These are phyloP conservation scores for Drosophila hydei DNA, from an alignment of 1,140 invertebrate genomes.

Conservation along the genomic window DNA sequence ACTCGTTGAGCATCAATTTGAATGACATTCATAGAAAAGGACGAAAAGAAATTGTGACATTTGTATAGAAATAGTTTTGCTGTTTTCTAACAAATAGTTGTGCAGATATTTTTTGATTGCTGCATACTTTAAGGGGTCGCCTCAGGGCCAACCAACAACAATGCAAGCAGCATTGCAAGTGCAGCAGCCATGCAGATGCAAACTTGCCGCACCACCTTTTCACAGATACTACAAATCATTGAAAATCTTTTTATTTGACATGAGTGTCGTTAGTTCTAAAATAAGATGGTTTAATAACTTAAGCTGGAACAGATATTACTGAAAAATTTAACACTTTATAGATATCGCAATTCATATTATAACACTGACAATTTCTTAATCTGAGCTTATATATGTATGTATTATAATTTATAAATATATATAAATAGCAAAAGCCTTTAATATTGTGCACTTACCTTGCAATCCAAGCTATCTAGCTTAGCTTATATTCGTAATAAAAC, in stretches of 20 bases:
- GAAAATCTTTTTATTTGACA: background rate
- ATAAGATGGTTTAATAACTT: too few relatives aligned
- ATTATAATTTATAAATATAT: too few relatives aligned
- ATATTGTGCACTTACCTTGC: too few relatives aligned
- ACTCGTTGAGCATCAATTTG: constrained; percentile 72
- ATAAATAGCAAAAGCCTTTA: too few relatives aligned
- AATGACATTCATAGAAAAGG: constrained; percentile 77
- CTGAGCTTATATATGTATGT: too few relatives aligned
- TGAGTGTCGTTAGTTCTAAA: background rate
- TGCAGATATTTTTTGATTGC: constrained; percentile 80
- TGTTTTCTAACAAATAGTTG: constrained; percentile 72
- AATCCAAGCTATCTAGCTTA: too few relatives aligned
- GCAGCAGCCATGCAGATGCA: constrained; percentile 7
- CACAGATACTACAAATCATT: constrained; percentile 9
- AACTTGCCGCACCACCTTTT: constrained; percentile 3
- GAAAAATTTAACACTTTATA: too few relatives aligned
- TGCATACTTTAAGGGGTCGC: constrained; percentile 63
- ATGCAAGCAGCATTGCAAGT: constrained; percentile 6
- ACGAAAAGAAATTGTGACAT: constrained; percentile 74
- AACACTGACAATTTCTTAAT: too few relatives aligned
- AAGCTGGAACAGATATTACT: too few relatives aligned
- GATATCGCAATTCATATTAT: too few relatives aligned
- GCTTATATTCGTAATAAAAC: too few relatives aligned
- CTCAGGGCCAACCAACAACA: constrained; percentile 11
- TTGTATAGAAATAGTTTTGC: constrained; percentile 79